Base-by-base conservation (phyloP, 2,113 vertebrate species). In the Notiomystis cincta region DNA sequence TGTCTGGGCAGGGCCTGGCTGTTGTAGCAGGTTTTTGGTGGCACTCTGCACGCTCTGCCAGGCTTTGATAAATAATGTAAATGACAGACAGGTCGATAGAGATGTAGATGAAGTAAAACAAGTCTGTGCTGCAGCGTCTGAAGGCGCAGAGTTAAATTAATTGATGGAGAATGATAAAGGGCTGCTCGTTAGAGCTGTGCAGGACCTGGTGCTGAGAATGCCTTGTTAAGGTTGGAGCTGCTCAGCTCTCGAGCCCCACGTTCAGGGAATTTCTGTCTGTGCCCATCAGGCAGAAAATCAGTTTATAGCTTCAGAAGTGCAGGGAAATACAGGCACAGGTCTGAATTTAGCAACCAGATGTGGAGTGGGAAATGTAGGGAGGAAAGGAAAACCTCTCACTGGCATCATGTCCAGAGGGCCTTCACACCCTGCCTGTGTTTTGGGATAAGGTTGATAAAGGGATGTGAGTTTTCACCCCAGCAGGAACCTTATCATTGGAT, bases 301-400 rank as follows among this genome's bases (percentile, higher is more conserved):
- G 48, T 62, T 73, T 54, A 33, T 18, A 7, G 22, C 76, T 70
- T 33, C 10, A 11, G 25, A 61, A 61, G 14, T 8, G 20, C 37
- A 10, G 11, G 38, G 5, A 58, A 67, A 67, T 6, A 3, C 4
- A 13, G 4, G 0, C 30, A 9, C 24, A 1, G 40, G 21, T 18
- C 58, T 53, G 53, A 53, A 18, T 31, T n/a, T 1, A 2, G 50
- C 40, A 65, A 4, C 7, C 6, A 11, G 47, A 4, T 2, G 22
- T 2, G 13, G 13, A 1, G 33, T 27, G 70, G 73, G 56, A 12
- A 69, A 45, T 45, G 8, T 4, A 6, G 44, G 33, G 42, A 11
- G 37, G 27, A 42, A 20, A 65, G 40, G 27, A 58, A 44, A 57
- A 8, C 8, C 45, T 51, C n/a, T 69, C 10, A 2, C 3, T 22